Percentiles rank a stretch among this genome's conserved stretches.
Evolutionary conservation across 2,797 vertebrate species (phyloP).

Genomic region (Sarcoramphus papa): DNA sequence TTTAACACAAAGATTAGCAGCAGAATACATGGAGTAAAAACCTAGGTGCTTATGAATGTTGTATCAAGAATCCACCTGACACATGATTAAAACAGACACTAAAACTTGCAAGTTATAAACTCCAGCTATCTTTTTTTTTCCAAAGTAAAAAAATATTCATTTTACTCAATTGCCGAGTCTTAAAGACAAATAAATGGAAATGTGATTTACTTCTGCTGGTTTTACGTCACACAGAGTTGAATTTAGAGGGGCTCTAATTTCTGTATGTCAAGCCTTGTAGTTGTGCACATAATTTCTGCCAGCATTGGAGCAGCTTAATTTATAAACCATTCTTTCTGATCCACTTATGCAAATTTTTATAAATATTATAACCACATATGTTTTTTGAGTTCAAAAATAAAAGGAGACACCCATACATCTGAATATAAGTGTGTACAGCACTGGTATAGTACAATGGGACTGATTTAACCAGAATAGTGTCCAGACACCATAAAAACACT

Average conservation of each 20-base stretch:
- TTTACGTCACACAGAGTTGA: neutral
- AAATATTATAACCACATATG: neutral
- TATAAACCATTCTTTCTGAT: neutral
- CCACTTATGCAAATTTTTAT: neutral
- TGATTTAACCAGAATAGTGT: neutral
- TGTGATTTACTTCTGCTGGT: neutral
- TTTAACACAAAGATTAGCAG: neutral
- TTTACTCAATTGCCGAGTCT: neutral
- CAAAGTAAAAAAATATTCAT: neutral
- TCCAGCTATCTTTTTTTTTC: neutral
- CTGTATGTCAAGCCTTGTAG: neutral
- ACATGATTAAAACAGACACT: neutral
- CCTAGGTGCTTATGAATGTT: neutral
- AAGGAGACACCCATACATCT: neutral
- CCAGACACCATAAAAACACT: neutral
- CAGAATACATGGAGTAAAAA: neutral
- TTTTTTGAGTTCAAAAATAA: neutral
- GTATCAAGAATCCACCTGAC: neutral
- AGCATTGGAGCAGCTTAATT: neutral
- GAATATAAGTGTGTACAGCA: neutral
- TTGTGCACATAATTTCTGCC: neutral
- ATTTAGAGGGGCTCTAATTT: neutral
- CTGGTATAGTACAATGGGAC: neutral
- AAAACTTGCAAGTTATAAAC: neutral
- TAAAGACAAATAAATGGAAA: neutral